Base-by-base conservation (phyloP, 2,888 invertebrate species). In the Drosophila testacea region DNA sequence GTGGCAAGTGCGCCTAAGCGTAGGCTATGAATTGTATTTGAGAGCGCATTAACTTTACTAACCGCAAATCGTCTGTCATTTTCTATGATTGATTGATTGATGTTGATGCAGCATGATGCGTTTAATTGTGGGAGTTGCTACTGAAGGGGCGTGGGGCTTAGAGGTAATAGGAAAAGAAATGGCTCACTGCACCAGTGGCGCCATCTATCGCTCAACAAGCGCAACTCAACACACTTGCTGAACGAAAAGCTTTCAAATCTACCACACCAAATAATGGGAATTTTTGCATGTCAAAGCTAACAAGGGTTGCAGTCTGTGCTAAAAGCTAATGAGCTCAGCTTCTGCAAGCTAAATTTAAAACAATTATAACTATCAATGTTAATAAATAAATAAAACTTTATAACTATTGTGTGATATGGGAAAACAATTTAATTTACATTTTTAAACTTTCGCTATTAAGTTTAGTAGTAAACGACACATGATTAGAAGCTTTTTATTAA, bases 241-340 rank as follows among this genome's bases (percentile, higher is more conserved):
- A 11, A 9, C n/a, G 7, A 6, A 2, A 46, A 39, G 46, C 30
- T 57, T 39, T 16, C 22, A 0, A 56, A 32, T 27, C 55, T 62
- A 69, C 66, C 77, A 67, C 54, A 13, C 10, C 0, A 55, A 82
- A 85, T 82, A 83, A 28, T 7, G 85, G 83, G 85, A 85, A 76
- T 39, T 82, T 69, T 2, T 6, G 22, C 16, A 0, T 4, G 3
- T 2, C 28, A 4, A 27, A 10, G 11, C 16, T 34, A 6, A 0
- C 16, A 11, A 9, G 22, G 63, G 52, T 65, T 16, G 6, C 11
- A 38, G 47, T 48, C 28, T 9, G 0, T 0, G 11, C 63, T 62
- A n/a, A 42, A 39, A 42, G 41, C 5, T 32, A 3, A 36, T 11
- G 4, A 22, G 0, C 6, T n/a, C 36, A 36, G 11, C 50, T 36